These are phyloP conservation scores for Herpetotheres cachinnans DNA, from an alignment of 2,113 vertebrate species.

Conservation along the genomic window DNA sequence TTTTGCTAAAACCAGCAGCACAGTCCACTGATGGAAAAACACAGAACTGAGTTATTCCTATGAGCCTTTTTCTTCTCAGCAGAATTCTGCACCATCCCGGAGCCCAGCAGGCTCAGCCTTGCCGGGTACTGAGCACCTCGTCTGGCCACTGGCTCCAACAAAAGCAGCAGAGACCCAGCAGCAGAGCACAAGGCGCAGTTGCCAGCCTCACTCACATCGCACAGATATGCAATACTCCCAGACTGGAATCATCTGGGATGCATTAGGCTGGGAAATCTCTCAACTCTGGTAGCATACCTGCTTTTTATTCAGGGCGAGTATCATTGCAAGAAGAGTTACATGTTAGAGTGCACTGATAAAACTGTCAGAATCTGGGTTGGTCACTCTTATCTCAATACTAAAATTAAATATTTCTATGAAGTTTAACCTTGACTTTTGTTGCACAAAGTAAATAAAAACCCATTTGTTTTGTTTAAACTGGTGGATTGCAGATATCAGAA, in stretches of 20 bases:
- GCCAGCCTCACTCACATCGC: neutral
- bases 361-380: slow-evolving; percentile 32
- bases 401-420: slow-evolving; percentile 28
- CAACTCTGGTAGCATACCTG: neutral
- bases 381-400: slow-evolving; percentile 18
- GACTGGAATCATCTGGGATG: neutral
- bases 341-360: neutral
- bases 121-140: neutral
- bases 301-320: neutral
- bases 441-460: slow-evolving; percentile 37
- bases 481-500: neutral
- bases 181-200: neutral
- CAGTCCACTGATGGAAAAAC: neutral
- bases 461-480: slow-evolving; percentile 16
- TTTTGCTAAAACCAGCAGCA: neutral
- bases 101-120: neutral
- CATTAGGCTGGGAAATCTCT: slow-evolving; percentile 1
- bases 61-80: neutral
- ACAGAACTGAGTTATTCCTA: neutral
- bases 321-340: neutral
- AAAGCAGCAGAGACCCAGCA: neutral
- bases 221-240: neutral
- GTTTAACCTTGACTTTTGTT: slow-evolving; percentile 18
- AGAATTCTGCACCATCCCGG: neutral
- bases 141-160: neutral